phyloP scores from a whole-genome alignment of 2,888 invertebrate species.

The Dynastes hyllus region DNA sequence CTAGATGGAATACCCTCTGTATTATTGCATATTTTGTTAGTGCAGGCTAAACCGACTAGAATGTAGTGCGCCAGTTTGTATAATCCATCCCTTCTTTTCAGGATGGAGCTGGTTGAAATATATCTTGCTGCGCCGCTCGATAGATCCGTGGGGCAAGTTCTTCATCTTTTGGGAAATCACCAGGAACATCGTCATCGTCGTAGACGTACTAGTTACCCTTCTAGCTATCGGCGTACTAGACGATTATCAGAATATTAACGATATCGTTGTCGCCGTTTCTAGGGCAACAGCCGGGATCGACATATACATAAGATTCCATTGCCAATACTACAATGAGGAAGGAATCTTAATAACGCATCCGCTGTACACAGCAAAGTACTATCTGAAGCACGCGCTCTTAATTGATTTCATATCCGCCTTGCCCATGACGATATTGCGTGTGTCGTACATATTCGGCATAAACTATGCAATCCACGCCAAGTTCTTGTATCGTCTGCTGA shows the following conservation, averaged over 20 bases:
- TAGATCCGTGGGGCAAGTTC: conserved; percentile 52
- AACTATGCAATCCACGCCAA: conserved; percentile 18
- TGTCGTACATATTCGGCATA: conserved; percentile 39
- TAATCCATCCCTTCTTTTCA: conserved; percentile 18
- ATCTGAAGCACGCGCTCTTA: conserved; percentile 55
- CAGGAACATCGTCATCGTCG: conserved; percentile 24
- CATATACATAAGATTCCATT: conserved; percentile 57
- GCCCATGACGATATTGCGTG: conserved; percentile 24
- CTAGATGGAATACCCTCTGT: no score
- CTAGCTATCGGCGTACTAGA: conserved; percentile 13
- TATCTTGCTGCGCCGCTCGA: conserved; percentile 44
- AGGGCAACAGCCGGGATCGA: conserved; percentile 43
- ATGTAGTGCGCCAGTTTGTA: no score
- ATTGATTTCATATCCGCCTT: conserved; percentile 45
- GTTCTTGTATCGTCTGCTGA: background rate
- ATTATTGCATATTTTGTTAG: no score
- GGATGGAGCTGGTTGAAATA: conserved; percentile 53
- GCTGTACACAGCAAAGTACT: conserved; percentile 57
- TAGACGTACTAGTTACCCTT: conserved; percentile 26
- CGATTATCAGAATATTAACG: background rate
- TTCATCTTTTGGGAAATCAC: conserved; percentile 54
- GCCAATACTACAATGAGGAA: conserved; percentile 59
- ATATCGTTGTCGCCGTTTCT: background rate
- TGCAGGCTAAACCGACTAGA: no score
- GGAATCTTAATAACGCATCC: conserved; percentile 59